phyloP scores from a whole-genome alignment of 1,140 invertebrate species.

The Drosophila leontia region DNA sequence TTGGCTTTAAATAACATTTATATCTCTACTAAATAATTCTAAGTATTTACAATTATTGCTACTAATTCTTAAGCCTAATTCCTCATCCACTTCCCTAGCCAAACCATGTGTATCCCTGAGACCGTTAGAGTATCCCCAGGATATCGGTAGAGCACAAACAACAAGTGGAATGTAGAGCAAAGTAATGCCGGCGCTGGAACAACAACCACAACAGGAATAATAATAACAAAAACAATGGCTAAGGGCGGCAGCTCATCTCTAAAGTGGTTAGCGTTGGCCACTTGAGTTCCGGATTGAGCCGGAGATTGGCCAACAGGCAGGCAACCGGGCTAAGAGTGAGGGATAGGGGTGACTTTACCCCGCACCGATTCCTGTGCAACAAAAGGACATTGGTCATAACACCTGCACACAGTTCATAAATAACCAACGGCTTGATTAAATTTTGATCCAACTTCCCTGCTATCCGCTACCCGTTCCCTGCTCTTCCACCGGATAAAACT shows the following conservation, averaged over 20 bases:
- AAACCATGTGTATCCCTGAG: neutral
- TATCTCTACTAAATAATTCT: no score
- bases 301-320: conserved; percentile 31
- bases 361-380: neutral
- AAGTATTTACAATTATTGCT: no score
- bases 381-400: conserved; percentile 46
- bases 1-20: no score
- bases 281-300: conserved; percentile 52
- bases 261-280: conserved; percentile 66
- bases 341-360: neutral
- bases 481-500: conserved; percentile 45
- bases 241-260: conserved; percentile 63
- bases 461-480: neutral
- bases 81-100: no score
- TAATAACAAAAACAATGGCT: conserved; percentile 24
- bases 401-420: conserved; percentile 47
- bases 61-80: no score
- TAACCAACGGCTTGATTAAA: conserved; percentile 52
- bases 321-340: neutral
- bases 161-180: conserved; percentile 42
- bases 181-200: conserved; percentile 33
- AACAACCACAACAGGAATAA: conserved; percentile 9
- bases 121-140: neutral
- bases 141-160: conserved; percentile 17
- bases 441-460: conserved; percentile 19